Evolutionary conservation across 2,797 vertebrate species (phyloP), one percentile per base, ranked within the genome.

Genomic region (Galaxias olidus): DNA sequence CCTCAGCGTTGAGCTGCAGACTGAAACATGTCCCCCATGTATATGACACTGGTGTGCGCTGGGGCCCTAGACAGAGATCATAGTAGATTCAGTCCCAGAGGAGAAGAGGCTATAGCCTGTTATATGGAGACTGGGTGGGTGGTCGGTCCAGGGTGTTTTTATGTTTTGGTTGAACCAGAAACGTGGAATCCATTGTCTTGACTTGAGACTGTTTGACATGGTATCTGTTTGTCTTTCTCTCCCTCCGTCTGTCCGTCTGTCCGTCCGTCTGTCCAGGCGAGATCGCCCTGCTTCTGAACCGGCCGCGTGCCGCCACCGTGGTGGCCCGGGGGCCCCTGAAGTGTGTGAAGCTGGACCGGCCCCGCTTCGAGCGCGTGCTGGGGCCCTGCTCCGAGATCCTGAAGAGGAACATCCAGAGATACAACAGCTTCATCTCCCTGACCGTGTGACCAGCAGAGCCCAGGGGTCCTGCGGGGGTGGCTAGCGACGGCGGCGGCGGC

Each of bases 361-460:
- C 96, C 6, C 95, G 96, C 80, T 99, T 98, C 0, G 96, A 98
- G 76, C 93, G 96, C 0, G 96, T 99, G 74, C 93, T 99, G 0
- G 97, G 97, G 6, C 97, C 96, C 12, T 98, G 96, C 80, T 98
- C 96, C 0, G 96, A 98, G 79, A 98, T 98, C 87, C 95, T 99
- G 65, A 96, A 98, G 91, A 93, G 96, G 61, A 98, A 96, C 92
- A 97, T 98, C 83, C 96, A 97, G 90, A 95, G 96, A 87, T 99
- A 99, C 90, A 98, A 97, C 93, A 98, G 97, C 82, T 98, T 98
- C 92, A 97, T 99, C 83, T 98, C 96, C 0, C 95, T 98, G 76
- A 96, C 96, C 0, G 96, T 99, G 88, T 98, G 91, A 82, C 64
- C 52, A 42, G 45, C 43, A 45, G 13, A 49, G 73, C 52, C 72